Evolutionary conservation across 2,797 vertebrate genomes (phyloP).

Genomic region (Lagorchestes hirsutus): DNA sequence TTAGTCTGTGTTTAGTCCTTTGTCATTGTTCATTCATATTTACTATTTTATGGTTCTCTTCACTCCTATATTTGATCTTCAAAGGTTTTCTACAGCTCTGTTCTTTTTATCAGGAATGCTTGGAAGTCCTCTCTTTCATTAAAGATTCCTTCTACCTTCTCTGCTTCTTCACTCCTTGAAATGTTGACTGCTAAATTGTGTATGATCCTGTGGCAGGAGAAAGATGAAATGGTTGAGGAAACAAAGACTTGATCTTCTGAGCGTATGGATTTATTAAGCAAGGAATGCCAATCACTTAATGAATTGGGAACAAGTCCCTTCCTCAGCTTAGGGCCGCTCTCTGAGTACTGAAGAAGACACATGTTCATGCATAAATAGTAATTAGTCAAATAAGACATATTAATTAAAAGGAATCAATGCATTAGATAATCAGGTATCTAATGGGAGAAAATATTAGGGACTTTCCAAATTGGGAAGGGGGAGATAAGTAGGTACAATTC

Average conservation of each 20-base stretch:
- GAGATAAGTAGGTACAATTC: background rate
- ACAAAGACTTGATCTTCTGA: background rate
- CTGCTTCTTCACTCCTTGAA: background rate
- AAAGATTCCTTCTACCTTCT: background rate
- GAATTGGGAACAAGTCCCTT: background rate
- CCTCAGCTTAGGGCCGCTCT: background rate
- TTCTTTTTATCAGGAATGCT: background rate
- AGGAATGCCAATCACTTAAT: background rate
- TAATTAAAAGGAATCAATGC: background rate
- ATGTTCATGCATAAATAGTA: background rate
- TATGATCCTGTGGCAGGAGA: background rate
- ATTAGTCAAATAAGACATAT: background rate
- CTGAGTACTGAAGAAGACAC: background rate
- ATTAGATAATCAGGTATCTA: background rate
- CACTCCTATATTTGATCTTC: background rate
- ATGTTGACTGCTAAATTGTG: background rate
- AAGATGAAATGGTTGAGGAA: background rate
- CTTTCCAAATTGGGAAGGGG: background rate
- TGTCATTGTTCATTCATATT: background rate
- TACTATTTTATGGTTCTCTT: background rate
- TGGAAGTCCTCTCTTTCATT: background rate
- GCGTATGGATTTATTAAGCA: background rate
- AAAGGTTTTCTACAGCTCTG: background rate
- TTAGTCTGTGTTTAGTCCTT: background rate
- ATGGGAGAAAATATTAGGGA: background rate